Conservation (phyloP, 2,888 invertebrate species). For the Allygus modestus region DNA sequence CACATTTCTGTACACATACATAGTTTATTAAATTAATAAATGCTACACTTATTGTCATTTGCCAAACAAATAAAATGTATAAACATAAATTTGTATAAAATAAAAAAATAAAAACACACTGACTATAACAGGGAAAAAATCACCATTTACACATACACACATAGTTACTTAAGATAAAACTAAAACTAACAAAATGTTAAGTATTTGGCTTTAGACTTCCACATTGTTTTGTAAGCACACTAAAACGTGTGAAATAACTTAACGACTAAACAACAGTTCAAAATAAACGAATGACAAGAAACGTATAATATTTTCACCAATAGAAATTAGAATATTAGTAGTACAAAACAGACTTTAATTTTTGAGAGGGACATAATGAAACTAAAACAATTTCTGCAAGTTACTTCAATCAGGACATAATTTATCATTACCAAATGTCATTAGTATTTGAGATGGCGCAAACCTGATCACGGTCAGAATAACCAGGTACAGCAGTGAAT, state of each 20-base stretch:
- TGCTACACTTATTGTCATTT: conserved; percentile 63
- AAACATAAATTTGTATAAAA: conserved; percentile 29
- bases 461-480: too few species aligned
- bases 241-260: conserved; percentile 50
- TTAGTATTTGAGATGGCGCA: too few species aligned
- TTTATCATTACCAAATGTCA: too few species aligned
- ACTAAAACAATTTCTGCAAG: too few species aligned
- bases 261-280: neutral
- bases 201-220: conserved; percentile 36
- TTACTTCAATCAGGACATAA: too few species aligned
- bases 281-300: neutral
- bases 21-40: conserved; percentile 62
- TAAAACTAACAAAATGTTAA: conserved; percentile 21
- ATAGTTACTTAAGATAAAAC: conserved; percentile 1
- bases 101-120: neutral
- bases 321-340: neutral
- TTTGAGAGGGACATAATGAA: too few species aligned
- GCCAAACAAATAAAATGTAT: conserved; percentile 49
- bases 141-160: conserved; percentile 17
- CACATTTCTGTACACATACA: conserved; percentile 2
- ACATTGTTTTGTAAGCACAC: conserved; percentile 20
- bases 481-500: too few species aligned
- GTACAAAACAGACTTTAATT: too few species aligned
- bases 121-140: neutral
- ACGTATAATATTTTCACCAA: neutral